A percentile compares a stretch with the other conserved stretches of the same genome.
Conservation (phyloP, 2,113 vertebrate genomes). For the Rhinoderma darwinii region DNA sequence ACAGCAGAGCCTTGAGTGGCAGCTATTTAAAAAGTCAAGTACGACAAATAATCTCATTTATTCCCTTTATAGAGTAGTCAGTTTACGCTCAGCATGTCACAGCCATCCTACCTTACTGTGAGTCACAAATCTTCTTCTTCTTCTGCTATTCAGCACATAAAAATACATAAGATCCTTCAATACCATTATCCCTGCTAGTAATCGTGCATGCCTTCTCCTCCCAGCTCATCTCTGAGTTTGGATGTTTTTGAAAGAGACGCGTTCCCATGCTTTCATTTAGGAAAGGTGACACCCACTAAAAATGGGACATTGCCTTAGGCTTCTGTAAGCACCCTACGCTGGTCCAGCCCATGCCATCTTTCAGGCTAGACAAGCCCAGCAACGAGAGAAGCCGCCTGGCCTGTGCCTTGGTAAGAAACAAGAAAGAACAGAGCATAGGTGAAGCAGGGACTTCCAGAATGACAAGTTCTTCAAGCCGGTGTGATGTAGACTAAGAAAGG, state of each 20-base stretch:
- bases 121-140: background rate
- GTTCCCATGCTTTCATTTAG: slow-evolving; percentile 56
- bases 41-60: background rate
- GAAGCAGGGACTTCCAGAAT: slow-evolving; percentile 2
- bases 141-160: background rate
- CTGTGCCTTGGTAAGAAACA: slow-evolving; percentile 3
- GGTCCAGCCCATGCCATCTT: slow-evolving; percentile 54
- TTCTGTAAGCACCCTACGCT: slow-evolving; percentile 36
- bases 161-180: background rate
- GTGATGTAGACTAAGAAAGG: background rate
- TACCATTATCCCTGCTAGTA: slow-evolving; percentile 8
- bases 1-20: no score
- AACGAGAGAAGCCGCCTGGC: slow-evolving; percentile 34
- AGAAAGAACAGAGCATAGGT: background rate
- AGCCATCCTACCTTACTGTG: slow-evolving; percentile 14
- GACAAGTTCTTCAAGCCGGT: background rate
- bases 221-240: slow-evolving; percentile 20
- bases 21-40: background rate
- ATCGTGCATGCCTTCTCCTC: slow-evolving; percentile 18
- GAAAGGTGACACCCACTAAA: slow-evolving; percentile 53
- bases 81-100: background rate
- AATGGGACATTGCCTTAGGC: slow-evolving; percentile 60
- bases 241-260: slow-evolving; percentile 48
- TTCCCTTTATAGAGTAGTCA: background rate
- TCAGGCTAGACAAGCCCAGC: slow-evolving; percentile 49